Percentiles rank a stretch among this genome's conserved stretches.
Evolutionary conservation across 2,797 vertebrate species (phyloP).

Genomic region (Passerculus sandwichensis): DNA sequence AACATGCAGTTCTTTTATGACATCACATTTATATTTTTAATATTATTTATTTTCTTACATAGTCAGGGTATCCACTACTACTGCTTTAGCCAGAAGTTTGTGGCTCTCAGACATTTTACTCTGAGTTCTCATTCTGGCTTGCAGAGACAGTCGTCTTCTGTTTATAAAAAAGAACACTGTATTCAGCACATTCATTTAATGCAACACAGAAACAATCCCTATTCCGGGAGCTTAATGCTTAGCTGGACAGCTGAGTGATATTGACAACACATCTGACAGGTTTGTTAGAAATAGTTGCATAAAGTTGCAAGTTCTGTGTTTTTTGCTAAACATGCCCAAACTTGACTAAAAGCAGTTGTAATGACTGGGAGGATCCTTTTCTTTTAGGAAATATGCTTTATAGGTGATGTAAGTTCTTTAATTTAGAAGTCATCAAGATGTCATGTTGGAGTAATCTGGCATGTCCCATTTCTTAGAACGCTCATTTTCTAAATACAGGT

Average conservation of each 20-base stretch:
- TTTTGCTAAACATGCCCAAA: not conserved
- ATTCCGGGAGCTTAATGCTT: not conserved
- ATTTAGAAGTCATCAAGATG: not conserved
- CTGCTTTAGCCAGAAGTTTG: not conserved
- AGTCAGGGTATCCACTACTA: not conserved
- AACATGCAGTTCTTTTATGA: not conserved
- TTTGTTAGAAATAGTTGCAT: not conserved
- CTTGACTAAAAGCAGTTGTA: not conserved
- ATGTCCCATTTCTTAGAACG: not conserved
- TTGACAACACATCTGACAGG: not conserved
- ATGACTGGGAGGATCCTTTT: not conserved
- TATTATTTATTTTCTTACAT: not conserved
- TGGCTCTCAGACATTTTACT: not conserved
- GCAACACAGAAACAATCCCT: not conserved
- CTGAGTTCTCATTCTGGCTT: not conserved
- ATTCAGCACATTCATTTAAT: not conserved
- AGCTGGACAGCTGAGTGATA: not conserved
- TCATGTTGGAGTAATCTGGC: not conserved
- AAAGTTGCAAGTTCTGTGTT: not conserved
- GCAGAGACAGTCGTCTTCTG: not conserved
- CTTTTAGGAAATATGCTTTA: not conserved
- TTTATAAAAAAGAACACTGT: not conserved
- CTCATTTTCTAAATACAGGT: not conserved
- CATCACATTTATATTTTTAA: not conserved
- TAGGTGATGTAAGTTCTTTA: not conserved